Conservation (phyloP, 1,140 invertebrate genomes). For the Phymorhynchus buccinoides region DNA sequence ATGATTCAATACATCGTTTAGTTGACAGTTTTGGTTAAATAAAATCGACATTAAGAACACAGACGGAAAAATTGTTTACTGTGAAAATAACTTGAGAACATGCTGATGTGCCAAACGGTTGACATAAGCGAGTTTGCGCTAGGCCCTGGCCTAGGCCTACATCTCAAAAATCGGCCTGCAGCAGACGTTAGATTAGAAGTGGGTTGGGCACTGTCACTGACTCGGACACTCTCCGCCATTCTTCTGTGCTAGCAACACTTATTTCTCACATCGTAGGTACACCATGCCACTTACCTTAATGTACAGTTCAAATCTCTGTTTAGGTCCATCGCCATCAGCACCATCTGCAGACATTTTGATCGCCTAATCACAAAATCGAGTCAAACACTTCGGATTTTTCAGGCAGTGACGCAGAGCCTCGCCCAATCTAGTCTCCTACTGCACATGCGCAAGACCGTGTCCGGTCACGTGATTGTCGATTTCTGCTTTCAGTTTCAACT, state of each 20-base stretch:
- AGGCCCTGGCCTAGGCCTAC: neutral
- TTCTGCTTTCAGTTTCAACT: conserved; percentile 21
- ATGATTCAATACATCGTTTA: too few species aligned
- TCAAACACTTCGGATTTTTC: conserved; percentile 33
- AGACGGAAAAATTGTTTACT: neutral
- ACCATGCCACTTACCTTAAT: conserved; percentile 53
- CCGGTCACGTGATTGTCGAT: conserved; percentile 28
- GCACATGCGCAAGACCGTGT: conserved; percentile 38
- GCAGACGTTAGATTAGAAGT: neutral
- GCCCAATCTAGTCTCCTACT: conserved; percentile 26
- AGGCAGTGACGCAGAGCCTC: conserved; percentile 44
- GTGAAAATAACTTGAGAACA: neutral
- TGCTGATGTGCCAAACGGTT: too few species aligned
- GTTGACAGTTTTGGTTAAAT: too few species aligned
- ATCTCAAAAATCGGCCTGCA: neutral
- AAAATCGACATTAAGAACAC: too few species aligned
- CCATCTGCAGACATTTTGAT: conserved; percentile 46
- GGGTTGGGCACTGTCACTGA: neutral
- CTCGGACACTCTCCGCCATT: conserved; percentile 21
- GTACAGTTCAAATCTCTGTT: conserved; percentile 56
- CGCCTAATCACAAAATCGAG: conserved; percentile 19
- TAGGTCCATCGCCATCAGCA: conserved; percentile 41
- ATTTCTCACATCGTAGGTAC: neutral
- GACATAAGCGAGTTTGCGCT: too few species aligned
- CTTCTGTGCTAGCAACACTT: conserved; percentile 13